Conservation (phyloP, 2,888 invertebrate genomes). For the Caenorhabditis sinica region DNA sequence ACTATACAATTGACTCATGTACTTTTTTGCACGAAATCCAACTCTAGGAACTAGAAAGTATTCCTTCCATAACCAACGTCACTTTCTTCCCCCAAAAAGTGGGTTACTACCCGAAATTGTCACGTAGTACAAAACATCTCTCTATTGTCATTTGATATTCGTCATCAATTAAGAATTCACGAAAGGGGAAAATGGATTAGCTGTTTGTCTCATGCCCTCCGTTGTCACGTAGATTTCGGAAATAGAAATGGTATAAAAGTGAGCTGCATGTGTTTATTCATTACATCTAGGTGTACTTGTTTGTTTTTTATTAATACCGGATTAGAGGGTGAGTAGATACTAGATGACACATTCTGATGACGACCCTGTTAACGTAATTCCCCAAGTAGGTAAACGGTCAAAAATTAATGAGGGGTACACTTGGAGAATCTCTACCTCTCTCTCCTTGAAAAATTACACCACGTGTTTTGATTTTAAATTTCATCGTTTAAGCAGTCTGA, state of each 20-base stretch:
- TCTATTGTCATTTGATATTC: constrained; percentile 32
- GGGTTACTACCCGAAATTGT: constrained; percentile 21
- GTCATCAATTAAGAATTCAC: constrained; percentile 28
- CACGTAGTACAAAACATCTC: constrained; percentile 25
- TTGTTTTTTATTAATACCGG: background rate
- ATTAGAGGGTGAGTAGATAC: background rate
- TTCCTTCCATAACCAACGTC: constrained; percentile 2
- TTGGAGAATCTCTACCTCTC: constrained; percentile 1
- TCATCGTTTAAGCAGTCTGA: constrained; percentile 21
- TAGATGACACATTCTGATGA: background rate
- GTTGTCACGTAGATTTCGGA: constrained; percentile 37
- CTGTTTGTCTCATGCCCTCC: constrained; percentile 13
- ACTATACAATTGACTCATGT: constrained; percentile 8
- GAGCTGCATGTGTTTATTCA: background rate
- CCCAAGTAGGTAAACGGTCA: constrained; percentile 10
- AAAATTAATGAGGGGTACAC: constrained; percentile 37
- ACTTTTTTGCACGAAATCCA: constrained; percentile 18
- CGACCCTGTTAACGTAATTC: background rate
- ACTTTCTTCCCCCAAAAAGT: background rate
- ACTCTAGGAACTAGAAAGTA: background rate
- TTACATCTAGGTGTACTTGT: background rate
- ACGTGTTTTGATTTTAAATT: constrained; percentile 14
- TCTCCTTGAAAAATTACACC: constrained; percentile 9
- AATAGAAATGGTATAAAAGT: constrained; percentile 26
- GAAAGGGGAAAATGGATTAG: constrained; percentile 8